phyloP scores from a whole-genome alignment of 2,797 vertebrate genomes.

The Dipus sagitta region DNA sequence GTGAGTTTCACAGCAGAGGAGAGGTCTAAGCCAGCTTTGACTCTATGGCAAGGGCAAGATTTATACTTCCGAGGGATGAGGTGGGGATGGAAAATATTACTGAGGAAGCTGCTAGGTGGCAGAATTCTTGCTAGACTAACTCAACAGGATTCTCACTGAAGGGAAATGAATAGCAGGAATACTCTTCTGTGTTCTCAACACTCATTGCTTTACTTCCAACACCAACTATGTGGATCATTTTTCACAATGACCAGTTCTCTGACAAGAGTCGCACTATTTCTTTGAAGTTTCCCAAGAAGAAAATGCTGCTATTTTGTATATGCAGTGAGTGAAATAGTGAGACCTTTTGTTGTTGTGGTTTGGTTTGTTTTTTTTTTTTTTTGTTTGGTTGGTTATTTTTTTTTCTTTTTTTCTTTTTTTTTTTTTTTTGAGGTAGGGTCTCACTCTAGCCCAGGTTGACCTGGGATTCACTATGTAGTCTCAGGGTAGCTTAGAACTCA shows the following conservation, averaged over 20 bases:
- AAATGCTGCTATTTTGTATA: not conserved
- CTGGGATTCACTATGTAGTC: no score
- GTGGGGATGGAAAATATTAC: not conserved
- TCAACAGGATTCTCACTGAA: not conserved
- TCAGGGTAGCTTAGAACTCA: no score
- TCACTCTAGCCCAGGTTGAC: no score
- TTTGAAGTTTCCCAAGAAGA: constrained; percentile 34
- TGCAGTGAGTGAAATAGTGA: not conserved
- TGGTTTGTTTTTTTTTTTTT: no score
- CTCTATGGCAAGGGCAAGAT: not conserved
- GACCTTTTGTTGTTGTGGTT: no score
- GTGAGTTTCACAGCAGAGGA: not conserved
- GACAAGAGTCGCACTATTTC: not conserved
- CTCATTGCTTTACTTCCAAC: not conserved
- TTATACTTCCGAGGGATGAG: not conserved
- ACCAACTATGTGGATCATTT: not conserved
- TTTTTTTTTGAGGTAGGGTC: no score
- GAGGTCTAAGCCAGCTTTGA: not conserved
- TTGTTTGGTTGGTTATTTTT: no score
- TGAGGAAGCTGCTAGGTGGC: not conserved
- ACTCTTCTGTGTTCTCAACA: not conserved
- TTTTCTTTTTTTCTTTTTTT: no score
- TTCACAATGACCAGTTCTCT: not conserved
- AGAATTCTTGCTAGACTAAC: not conserved
- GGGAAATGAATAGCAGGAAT: not conserved